Evolutionary conservation across 2,113 vertebrate genomes (phyloP).

Genomic region (Nycticebus coucang): DNA sequence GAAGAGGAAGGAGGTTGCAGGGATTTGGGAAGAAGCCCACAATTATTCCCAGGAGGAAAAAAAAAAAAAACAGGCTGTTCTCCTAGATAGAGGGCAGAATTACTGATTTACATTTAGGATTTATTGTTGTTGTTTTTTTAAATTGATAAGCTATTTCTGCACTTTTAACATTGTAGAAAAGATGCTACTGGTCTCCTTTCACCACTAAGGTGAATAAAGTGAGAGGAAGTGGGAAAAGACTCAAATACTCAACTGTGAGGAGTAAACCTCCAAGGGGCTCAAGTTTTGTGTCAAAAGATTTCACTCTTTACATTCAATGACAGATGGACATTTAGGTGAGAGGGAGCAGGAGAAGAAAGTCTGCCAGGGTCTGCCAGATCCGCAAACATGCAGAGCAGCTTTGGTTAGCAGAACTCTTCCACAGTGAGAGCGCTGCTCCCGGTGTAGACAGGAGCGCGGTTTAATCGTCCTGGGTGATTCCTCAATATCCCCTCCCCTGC

Average conservation of each 20-base stretch:
- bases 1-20: neutral
- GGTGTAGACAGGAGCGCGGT: constrained; percentile 67
- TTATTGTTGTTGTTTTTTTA: neutral
- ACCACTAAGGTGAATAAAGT: constrained; percentile 33
- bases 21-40: constrained; percentile 44
- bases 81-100: neutral
- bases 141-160: neutral
- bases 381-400: neutral
- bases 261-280: constrained; percentile 63
- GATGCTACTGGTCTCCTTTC: constrained; percentile 5
- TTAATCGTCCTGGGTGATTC: constrained; percentile 63
- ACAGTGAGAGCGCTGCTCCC: constrained; percentile 68
- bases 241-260: constrained; percentile 46
- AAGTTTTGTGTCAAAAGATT: constrained; percentile 53
- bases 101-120: neutral
- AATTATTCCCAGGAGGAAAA: constrained; percentile 43
- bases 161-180: constrained; percentile 58
- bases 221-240: constrained; percentile 41
- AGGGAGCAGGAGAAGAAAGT: constrained; percentile 5
- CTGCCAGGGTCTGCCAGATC: neutral
- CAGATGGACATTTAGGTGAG: constrained; percentile 24
- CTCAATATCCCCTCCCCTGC: constrained; percentile 26
- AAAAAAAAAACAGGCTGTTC: constrained; percentile 11
- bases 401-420: constrained; percentile 38
- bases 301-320: constrained; percentile 60